phyloP scores from a whole-genome alignment of 2,888 invertebrate species.

The Nymphalis urticae region DNA sequence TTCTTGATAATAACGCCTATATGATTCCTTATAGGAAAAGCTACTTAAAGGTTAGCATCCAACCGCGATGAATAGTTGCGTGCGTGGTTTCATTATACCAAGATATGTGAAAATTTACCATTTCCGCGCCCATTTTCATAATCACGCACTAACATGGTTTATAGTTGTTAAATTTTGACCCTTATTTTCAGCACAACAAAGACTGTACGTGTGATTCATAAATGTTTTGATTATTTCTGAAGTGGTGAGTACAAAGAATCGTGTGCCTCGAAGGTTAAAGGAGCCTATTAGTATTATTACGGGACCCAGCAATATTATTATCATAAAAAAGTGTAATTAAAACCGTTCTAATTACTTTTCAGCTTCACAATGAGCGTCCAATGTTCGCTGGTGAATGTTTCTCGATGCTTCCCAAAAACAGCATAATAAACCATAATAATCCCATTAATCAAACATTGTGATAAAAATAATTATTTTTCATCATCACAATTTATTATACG shows the following conservation, averaged over 20 bases:
- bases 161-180: slow-evolving; percentile 6
- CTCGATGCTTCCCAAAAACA: background rate
- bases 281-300: slow-evolving; percentile 38
- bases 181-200: slow-evolving; percentile 3
- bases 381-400: background rate
- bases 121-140: slow-evolving; percentile 56
- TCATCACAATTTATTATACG: too few species aligned
- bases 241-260: slow-evolving; percentile 15
- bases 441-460: too few species aligned
- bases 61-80: slow-evolving; percentile 54
- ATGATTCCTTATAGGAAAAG: background rate
- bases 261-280: slow-evolving; percentile 32
- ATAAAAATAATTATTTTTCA: too few species aligned
- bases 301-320: slow-evolving; percentile 17
- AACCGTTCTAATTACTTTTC: slow-evolving; percentile 1
- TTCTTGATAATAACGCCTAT: too few species aligned
- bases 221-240: slow-evolving; percentile 12
- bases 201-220: background rate
- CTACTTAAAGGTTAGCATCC: slow-evolving; percentile 42
- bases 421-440: too few species aligned
- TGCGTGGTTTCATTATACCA: slow-evolving; percentile 64
- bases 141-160: slow-evolving; percentile 34
- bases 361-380: background rate
- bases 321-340: slow-evolving; percentile 24
- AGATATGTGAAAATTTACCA: slow-evolving; percentile 61